Percentiles rank a stretch among this genome's conserved stretches.
These are phyloP conservation scores for Diorhabda sublineata DNA, from an alignment of 1,140 invertebrate species.

Conservation along the genomic window DNA sequence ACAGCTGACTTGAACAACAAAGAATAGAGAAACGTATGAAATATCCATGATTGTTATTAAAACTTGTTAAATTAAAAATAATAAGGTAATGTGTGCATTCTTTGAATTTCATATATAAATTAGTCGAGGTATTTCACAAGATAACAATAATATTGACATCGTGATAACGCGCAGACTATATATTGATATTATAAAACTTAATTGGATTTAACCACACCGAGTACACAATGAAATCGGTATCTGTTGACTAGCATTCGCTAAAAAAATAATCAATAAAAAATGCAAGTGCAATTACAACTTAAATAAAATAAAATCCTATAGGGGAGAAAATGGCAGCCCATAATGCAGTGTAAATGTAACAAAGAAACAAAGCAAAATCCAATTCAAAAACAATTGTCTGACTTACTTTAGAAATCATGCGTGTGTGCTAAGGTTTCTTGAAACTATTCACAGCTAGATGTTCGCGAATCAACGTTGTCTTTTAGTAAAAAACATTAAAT, in stretches of 20 bases:
- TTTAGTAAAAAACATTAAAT: constrained; percentile 16
- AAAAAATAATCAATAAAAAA: constrained; percentile 29
- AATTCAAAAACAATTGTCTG: constrained; percentile 7
- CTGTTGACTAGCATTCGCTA: too few species aligned
- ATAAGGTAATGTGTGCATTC: not conserved
- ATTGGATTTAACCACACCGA: not conserved
- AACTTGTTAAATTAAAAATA: not conserved
- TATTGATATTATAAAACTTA: not conserved
- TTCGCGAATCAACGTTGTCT: constrained; percentile 16
- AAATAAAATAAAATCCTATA: constrained; percentile 25
- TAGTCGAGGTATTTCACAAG: not conserved
- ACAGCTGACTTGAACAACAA: constrained; percentile 14
- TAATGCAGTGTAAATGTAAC: constrained; percentile 11
- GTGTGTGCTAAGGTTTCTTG: constrained; percentile 12
- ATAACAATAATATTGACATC: constrained; percentile 1
- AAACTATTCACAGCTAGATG: constrained; percentile 16
- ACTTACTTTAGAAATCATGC: constrained; percentile 20
- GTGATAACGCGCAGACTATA: not conserved
- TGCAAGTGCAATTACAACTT: constrained; percentile 79
- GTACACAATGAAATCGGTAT: too few species aligned
- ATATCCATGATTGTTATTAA: not conserved
- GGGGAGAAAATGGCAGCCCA: constrained; percentile 18
- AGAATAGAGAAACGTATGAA: not conserved
- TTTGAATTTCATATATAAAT: not conserved
- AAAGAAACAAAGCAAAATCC: constrained; percentile 19